Evolutionary conservation across 2,113 vertebrate genomes (phyloP), one percentile per base, ranked within the genome.

Genomic region (Cranoglanis bouderius): DNA sequence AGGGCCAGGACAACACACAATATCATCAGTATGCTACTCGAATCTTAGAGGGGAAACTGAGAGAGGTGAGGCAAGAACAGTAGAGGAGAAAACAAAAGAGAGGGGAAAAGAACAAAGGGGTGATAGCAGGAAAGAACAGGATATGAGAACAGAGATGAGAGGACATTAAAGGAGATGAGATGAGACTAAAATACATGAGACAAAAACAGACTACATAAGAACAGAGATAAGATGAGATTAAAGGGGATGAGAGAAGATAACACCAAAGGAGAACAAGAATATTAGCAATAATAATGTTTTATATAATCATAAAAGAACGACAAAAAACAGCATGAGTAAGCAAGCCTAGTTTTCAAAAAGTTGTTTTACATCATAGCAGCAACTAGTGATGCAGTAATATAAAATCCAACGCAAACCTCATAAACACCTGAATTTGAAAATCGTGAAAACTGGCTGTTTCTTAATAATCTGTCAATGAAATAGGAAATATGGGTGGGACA

Each of bases 1-100:
- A 95, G 94, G 94, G 93, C 92, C 92, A 88, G 85, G 91, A 93
- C 93, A 93, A 94, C 92, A 93, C 91, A 92, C 94, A 89, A 91
- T 35, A 43, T 93, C 94, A 96, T 96, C 94, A 94, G 94, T 94
- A 96, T 96, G 96, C 95, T 82, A 88, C 29, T 57, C 77, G 93
- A 94, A 94, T 92, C 35, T 19, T 75, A 43, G 67, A 86, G 35
- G 40, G 29, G 49, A 72, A 53, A 40, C 59, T 46, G 78, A 43
- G 77, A n/a, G 82, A 89, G 82, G 85, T 88, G 65, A 88, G 84
- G 77, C 65, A 87, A 19, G 51, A 82, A 82, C 49, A 57, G 29
- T 21, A 21, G 35, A 82, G 85, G 35, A 49, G 14, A 81, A 18
- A 53, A 74, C 49, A 87, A 24, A 32, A 46, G 49, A 35, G 32